phyloP scores from a whole-genome alignment of 37 sponge, comb jelly and placozoan genomes.

The Spongilla lacustris region DNA sequence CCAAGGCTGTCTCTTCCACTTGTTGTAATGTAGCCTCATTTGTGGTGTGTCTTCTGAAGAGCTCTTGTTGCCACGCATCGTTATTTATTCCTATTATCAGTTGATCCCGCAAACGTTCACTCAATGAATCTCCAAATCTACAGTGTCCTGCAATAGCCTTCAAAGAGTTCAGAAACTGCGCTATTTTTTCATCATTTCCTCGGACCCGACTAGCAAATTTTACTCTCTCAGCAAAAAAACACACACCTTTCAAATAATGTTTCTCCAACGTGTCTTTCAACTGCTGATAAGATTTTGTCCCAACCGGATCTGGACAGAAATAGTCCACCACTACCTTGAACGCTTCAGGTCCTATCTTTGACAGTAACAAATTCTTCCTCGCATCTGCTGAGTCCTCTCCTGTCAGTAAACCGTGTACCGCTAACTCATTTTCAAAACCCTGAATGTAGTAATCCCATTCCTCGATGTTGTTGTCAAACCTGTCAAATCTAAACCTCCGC shows the following conservation, averaged over 20 bases:
- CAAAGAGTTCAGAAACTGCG: slow-evolving; percentile 1
- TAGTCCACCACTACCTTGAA: neutral
- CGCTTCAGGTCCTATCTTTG: neutral
- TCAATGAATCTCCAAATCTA: neutral
- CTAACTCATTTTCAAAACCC: slow-evolving; percentile 68
- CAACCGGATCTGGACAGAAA: slow-evolving; percentile 1
- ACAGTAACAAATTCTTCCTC: neutral
- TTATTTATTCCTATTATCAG: neutral
- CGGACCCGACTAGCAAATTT: slow-evolving; percentile 1
- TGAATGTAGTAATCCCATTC: neutral
- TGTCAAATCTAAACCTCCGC: too few species aligned
- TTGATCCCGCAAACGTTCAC: neutral
- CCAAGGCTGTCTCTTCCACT: neutral
- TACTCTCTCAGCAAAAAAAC: slow-evolving; percentile 1
- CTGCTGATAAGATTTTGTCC: slow-evolving; percentile 1
- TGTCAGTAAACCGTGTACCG: slow-evolving; percentile 44
- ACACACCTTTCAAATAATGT: neutral
- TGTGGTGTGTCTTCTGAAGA: slow-evolving; percentile 1
- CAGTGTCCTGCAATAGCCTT: neutral
- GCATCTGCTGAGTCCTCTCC: slow-evolving; percentile 66
- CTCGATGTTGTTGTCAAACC: neutral
- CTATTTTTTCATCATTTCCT: slow-evolving; percentile 1
- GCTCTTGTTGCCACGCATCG: neutral
- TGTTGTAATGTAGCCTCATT: neutral
- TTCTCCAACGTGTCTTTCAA: neutral